These are phyloP conservation scores for Cirrhinus mrigala DNA, from an alignment of 2,797 vertebrate genomes.

Conservation along the genomic window DNA sequence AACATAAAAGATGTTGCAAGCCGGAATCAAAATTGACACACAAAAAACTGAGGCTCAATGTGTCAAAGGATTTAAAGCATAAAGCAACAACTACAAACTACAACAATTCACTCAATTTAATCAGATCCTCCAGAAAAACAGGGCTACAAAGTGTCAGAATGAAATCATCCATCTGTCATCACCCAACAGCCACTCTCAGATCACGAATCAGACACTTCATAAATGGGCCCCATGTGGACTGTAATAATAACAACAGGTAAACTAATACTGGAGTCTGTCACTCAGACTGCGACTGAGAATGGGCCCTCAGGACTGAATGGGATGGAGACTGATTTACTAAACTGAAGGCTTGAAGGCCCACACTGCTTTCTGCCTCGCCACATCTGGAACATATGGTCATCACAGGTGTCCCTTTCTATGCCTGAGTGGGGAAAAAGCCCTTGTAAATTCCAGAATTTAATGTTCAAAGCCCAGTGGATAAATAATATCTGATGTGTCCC, in stretches of 20 bases:
- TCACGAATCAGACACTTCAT: slow-evolving; percentile 43
- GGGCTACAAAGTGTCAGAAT: slow-evolving; percentile 6
- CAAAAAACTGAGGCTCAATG: neutral
- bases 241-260: slow-evolving; percentile 48
- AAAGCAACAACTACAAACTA: slow-evolving; percentile 18
- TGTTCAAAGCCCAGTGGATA: slow-evolving; percentile 35
- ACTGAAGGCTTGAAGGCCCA: slow-evolving; percentile 13
- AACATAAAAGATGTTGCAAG: neutral
- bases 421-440: slow-evolving; percentile 37
- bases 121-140: slow-evolving; percentile 6
- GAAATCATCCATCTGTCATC: slow-evolving; percentile 33
- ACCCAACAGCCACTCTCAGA: slow-evolving; percentile 27
- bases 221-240: slow-evolving; percentile 40
- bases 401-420: slow-evolving; percentile 57
- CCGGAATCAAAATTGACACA: neutral
- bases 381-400: slow-evolving; percentile 52
- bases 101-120: slow-evolving; percentile 25
- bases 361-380: neutral
- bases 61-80: slow-evolving; percentile 6
- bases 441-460: slow-evolving; percentile 54
- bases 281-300: slow-evolving; percentile 21
- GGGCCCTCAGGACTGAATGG: slow-evolving; percentile 14
- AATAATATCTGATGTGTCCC: slow-evolving; percentile 47
- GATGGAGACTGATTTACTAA: slow-evolving; percentile 30
- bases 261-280: slow-evolving; percentile 16